Percentiles rank a stretch among this genome's conserved stretches.
Conservation (phyloP, 2,113 vertebrate genomes). For the Suricata suricatta region DNA sequence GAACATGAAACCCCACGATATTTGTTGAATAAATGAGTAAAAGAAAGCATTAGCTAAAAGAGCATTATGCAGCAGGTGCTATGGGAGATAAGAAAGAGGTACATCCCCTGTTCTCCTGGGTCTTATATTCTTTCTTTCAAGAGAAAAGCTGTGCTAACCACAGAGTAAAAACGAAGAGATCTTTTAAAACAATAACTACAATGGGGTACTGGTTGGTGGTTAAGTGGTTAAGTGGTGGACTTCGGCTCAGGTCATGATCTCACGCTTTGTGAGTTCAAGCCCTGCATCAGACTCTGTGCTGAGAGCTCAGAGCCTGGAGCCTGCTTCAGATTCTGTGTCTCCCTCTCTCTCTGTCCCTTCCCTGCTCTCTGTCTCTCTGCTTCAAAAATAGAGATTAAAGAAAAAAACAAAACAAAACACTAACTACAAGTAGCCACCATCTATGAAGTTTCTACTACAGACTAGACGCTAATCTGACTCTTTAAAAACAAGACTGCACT, state of each 20-base stretch:
- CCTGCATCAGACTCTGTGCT: no score
- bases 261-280: no score
- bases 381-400: no score
- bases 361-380: no score
- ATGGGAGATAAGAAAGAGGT: neutral
- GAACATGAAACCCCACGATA: neutral
- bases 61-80: neutral
- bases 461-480: neutral
- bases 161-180: neutral
- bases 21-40: neutral
- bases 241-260: no score
- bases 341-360: no score
- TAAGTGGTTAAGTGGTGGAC: no score
- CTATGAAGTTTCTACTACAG: neutral
- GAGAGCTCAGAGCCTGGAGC: no score
- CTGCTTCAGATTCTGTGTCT: no score
- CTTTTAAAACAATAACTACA: constrained; percentile 34
- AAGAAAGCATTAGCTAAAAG: neutral
- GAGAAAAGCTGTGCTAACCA: neutral
- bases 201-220: neutral
- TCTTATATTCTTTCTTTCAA: neutral
- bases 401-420: neutral
- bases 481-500: neutral
- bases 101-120: neutral
- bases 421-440: neutral